Conservation (phyloP, 2,888 invertebrate species). For the Leptinotarsa haldemani region DNA sequence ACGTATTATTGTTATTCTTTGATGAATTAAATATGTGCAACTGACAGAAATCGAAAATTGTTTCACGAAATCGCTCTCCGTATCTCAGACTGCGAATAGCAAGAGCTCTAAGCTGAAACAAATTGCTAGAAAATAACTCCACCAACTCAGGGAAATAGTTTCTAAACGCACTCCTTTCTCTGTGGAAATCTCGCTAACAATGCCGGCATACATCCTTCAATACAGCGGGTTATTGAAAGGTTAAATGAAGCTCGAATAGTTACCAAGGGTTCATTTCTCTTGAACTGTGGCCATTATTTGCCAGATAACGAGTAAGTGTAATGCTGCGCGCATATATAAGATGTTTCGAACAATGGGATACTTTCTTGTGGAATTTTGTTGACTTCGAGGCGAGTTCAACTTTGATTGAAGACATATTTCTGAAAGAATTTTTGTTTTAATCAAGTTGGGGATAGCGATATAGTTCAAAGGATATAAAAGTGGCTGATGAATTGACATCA, state of each 20-base stretch:
- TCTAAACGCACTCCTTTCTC: not conserved
- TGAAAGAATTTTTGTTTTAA: no score
- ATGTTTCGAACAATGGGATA: no score
- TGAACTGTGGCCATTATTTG: slow-evolving; percentile 1
- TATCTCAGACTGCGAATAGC: not conserved
- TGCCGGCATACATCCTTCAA: not conserved
- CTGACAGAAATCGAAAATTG: not conserved
- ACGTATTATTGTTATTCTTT: no score
- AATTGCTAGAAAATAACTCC: slow-evolving; percentile 2
- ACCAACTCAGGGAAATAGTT: not conserved
- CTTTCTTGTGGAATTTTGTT: no score
- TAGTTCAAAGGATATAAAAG: no score
- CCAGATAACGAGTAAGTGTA: not conserved
- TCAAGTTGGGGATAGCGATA: no score
- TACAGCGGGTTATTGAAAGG: slow-evolving; percentile 10
- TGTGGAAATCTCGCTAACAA: slow-evolving; percentile 2
- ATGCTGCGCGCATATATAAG: not conserved
- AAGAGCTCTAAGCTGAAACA: not conserved
- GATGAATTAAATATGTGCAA: not conserved
- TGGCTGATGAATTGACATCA: no score
- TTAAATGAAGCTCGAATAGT: slow-evolving; percentile 15
- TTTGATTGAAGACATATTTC: no score
- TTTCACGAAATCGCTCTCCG: not conserved
- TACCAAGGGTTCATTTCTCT: not conserved
- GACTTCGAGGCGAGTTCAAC: no score